Base-by-base conservation (phyloP, 1,140 invertebrate genomes). In the Trichomalopsis sarcophagae region DNA sequence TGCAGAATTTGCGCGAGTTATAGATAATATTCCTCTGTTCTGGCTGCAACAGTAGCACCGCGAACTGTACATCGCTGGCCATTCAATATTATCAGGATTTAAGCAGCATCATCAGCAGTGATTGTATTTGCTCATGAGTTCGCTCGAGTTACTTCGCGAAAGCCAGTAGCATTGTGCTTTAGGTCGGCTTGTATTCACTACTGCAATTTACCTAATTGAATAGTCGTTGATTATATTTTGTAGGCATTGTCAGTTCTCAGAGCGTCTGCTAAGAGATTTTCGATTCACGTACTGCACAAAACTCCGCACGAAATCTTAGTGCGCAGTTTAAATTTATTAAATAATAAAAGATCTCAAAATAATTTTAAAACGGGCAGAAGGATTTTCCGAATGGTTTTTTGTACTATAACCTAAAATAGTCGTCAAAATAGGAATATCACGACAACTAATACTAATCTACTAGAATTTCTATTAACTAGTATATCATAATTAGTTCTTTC, bases 41-140 rank as follows among this genome's bases (percentile, higher is more conserved):
- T 66, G 21, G 55, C 17, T 62, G 33, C 14, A 68, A 44, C 23
- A 17, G 62, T 80, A 62, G 30, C 17, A 44, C 66, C 11, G 33
- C 30, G 36, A 30, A 36, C 17, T 68, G 9, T 80, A 69, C 13
- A 50, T 50, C 27, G n/a, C 13, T 62, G 11, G 47, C 47, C 3
- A 74, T 74, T 74, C 44, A 82, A 82, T 82, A 82, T 55, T 74
- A 82, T 82, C 47, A 74, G 44, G n/a, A 50, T n/a, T 82, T 74
- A 55, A 82, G 81, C 47, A 71, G 71, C 81, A 36, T 82, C 69
- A 74, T 74, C 47, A 30, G 68, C 21, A 27, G 27, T 62, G 66
- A 47, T 50, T 81, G 68, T 81, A 74, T 82, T 74, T 74, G 47
- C 71, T 74, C 69, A 50, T 33, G 17, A 74, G 40, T 68, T 17